phyloP scores from a whole-genome alignment of 2,888 invertebrate species.

The Cataglyphis rosenhaueri region DNA sequence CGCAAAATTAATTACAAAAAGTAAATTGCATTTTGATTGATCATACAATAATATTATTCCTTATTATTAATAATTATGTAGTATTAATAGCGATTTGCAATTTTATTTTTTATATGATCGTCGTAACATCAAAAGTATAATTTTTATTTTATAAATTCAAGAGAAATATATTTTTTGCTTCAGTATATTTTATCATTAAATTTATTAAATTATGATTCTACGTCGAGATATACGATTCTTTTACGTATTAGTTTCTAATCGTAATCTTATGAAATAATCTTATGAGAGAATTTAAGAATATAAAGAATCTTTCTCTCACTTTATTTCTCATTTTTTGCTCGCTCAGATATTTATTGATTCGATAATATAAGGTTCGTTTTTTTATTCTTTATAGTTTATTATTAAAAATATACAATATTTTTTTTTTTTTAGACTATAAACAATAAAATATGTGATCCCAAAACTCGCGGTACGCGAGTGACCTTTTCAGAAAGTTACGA shows the following conservation, averaged over 20 bases:
- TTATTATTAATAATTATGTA: background rate
- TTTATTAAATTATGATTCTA: background rate
- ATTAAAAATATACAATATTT: background rate
- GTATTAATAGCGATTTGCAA: background rate
- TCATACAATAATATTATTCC: conserved; percentile 9
- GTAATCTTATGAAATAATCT: background rate
- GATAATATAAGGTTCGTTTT: background rate
- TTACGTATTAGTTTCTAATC: background rate
- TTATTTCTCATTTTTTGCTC: background rate
- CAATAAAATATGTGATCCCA: background rate
- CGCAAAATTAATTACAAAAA: conserved; percentile 4
- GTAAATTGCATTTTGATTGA: background rate
- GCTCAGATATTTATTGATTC: background rate
- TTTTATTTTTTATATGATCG: background rate
- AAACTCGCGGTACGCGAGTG: background rate
- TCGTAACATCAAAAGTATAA: background rate
- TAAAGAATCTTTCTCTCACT: background rate
- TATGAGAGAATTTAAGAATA: background rate
- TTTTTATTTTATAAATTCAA: conserved; percentile 15
- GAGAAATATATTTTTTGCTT: background rate
- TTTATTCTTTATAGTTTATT: background rate
- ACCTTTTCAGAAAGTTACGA: background rate
- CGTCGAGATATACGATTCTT: background rate
- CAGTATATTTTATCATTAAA: background rate
- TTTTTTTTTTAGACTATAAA: background rate